Base-by-base conservation (phyloP, 2,888 invertebrate genomes). In the Cordilura impudica region DNA sequence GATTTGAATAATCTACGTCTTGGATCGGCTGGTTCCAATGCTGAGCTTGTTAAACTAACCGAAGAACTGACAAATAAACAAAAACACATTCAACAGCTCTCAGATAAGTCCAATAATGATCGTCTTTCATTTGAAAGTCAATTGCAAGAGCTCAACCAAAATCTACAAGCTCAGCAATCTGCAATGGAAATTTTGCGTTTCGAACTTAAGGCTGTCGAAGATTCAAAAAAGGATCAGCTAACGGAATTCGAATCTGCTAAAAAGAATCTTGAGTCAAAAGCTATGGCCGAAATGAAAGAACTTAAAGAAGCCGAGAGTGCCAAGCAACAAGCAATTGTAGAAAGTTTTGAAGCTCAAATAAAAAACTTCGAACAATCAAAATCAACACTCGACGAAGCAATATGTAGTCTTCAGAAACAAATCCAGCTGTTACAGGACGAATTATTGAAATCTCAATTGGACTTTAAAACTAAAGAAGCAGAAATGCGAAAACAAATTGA, bases 121-220 rank as follows among this genome's bases (percentile, higher is more conserved):
- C 84, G 84, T 23, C 21, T 87, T 31, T 72, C 76, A 43, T 73
- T 84, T 16, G 86, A 86, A 16, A 82, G 80, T 3, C 83, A 86
- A 31, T 63, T 86, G 12, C 84, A 86, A 65, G 85, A 87, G 26
- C 45, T 82, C 0, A 82, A 81, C 1, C 86, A 87, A 31, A 84
- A 81, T 12, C 65, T 85, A 2, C 82, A 85, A 29, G 23, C 81
- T 5, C 82, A 82, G 12, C 83, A 84, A 16, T 60, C 70, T 6
- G 85, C 84, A 12, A 29, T 78, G 0, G 78, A 82, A 31, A 80
- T 39, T 7, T 26, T 83, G 18, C 81, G 75, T 6, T 60, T 23
- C 26, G 81, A 82, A 10, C 47, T 84, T 2, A 66, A 65, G 7
- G 16, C 60, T 0, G 18, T 69, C 7, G 51, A 58, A 18, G 75